Evolutionary conservation across 1,140 invertebrate genomes (phyloP).

Genomic region (Trichomalopsis sarcophagae): DNA sequence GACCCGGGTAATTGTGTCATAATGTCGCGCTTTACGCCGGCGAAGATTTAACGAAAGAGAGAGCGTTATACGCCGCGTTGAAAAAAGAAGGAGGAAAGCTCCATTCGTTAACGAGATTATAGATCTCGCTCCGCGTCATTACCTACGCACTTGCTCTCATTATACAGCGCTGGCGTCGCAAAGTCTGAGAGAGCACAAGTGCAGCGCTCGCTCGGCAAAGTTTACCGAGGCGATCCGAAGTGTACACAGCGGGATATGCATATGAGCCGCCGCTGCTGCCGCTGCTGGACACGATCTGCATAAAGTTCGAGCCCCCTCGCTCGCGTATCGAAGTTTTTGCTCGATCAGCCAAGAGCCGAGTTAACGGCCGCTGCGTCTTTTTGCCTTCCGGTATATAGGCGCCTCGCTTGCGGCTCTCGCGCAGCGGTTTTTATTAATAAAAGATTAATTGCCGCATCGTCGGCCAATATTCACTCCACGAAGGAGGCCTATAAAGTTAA

Average conservation of each 20-base stretch:
- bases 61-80: no score
- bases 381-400: neutral
- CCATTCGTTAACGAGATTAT: neutral
- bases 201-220: neutral
- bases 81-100: neutral
- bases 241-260: constrained; percentile 18
- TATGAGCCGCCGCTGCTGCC: neutral
- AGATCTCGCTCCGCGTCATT: neutral
- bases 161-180: neutral
- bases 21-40: constrained; percentile 4
- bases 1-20: constrained; percentile 9
- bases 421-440: constrained; percentile 32
- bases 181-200: neutral
- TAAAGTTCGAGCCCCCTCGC: neutral
- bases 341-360: constrained; percentile 23
- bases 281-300: constrained; percentile 5
- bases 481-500: neutral
- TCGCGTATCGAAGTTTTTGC: constrained; percentile 39
- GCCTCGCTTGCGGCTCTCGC: neutral
- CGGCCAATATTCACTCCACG: neutral
- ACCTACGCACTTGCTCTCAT: neutral
- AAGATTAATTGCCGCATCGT: constrained; percentile 33
- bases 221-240: constrained; percentile 1
- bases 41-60: neutral
- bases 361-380: neutral